Conservation (phyloP, 92 coral and sea anemone genomes). For the Siderastrea radians region DNA sequence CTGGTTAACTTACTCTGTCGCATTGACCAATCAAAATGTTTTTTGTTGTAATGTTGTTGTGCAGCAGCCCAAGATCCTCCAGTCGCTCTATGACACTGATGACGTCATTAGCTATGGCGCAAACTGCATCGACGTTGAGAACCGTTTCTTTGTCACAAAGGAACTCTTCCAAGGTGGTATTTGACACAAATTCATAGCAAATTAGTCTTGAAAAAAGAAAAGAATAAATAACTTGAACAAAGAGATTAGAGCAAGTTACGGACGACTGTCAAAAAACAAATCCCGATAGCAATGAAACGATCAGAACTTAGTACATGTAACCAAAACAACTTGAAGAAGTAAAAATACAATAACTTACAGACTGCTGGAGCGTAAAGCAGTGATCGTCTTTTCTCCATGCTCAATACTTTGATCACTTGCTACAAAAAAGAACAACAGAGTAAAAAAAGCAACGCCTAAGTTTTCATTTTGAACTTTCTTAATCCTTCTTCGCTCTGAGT, state of each 20-base stretch:
- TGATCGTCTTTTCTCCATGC: constrained; percentile 46
- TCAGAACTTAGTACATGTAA: too few species aligned
- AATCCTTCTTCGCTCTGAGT: too few species aligned
- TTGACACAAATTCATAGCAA: constrained; percentile 77
- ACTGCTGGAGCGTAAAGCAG: constrained; percentile 18
- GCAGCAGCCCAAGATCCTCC: constrained; percentile 56
- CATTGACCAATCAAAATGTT: constrained; percentile 69
- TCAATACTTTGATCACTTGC: constrained; percentile 58
- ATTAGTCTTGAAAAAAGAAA: constrained; percentile 47
- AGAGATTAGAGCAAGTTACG: not conserved
- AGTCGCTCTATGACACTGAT: constrained; percentile 74
- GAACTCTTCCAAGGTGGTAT: constrained; percentile 68
- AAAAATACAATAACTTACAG: constrained; percentile 23
- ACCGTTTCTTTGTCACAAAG: constrained; percentile 51
- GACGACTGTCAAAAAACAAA: not conserved
- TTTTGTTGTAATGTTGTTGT: constrained; percentile 53
- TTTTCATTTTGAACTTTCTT: not conserved
- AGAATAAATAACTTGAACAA: not conserved
- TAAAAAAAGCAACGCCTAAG: not conserved
- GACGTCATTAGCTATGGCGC: constrained; percentile 63
- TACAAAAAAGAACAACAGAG: not conserved
- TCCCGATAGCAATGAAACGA: not conserved
- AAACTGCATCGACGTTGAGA: constrained; percentile 55
- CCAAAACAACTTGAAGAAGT: not conserved
- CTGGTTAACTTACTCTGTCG: constrained; percentile 41